Evolutionary conservation across 1,140 invertebrate species (phyloP), one percentile per base, ranked within the genome.

Genomic region (Berghia stephanieae): DNA sequence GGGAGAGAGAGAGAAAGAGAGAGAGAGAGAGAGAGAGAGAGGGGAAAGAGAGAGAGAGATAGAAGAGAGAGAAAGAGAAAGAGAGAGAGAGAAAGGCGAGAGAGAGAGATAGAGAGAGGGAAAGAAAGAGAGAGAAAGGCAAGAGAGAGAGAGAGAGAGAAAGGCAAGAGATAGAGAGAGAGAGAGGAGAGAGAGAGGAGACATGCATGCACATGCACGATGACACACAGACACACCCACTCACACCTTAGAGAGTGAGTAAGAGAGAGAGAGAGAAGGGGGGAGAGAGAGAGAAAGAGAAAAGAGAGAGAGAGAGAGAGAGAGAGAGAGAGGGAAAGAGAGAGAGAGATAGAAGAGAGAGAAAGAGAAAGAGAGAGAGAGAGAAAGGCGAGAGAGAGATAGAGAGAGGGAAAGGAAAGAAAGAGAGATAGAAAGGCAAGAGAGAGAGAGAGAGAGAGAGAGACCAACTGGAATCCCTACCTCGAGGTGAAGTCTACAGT

Each of bases 11-110:
- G n/a, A n/a, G n/a, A n/a, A n/a, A n/a, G n/a, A n/a, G n/a, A n/a
- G n/a, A n/a, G n/a, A n/a, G n/a, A n/a, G n/a, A n/a, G n/a, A 52
- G 46, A 73, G 42, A 55, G 42, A 52, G 46, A 73, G 42, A n/a
- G 27, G 42, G 44, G 46, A 73, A 1, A 73, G 70, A 52, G 2
- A 73, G 70, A 52, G 70, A 52, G 46, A 73, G 70, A 73, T 38
- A 52, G 46, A 73, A 44, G 49, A 44, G 44, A 36, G 49, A 44
- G 49, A 36, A 43, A 46, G 38, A 36, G n/a, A n/a, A n/a, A n/a
- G n/a, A n/a, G n/a, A n/a, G n/a, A n/a, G n/a, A n/a, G n/a, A n/a
- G n/a, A n/a, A 52, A 36, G 24, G 42, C 24, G 1, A 52, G 70
- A 43, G 1, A 34, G 49, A 55, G 71, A 46, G 44, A 73, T 42